These are phyloP conservation scores for Pelmatolapia mariae DNA, from an alignment of 2,113 vertebrate species.

Conservation along the genomic window DNA sequence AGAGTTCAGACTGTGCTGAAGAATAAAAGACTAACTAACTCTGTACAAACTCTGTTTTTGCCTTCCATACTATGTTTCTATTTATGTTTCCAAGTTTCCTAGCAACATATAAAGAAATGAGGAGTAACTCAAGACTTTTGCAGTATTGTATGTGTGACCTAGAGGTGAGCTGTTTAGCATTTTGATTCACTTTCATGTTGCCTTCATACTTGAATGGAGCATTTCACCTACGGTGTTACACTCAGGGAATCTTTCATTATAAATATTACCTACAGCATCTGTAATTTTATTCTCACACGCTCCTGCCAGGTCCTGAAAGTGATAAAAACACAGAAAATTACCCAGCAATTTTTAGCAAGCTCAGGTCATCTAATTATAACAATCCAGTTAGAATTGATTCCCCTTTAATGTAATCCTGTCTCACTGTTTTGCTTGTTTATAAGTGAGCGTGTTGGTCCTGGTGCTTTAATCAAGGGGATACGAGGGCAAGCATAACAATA, in stretches of 20 bases:
- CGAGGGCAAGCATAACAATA: neutral
- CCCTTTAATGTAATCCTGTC: constrained; percentile 9
- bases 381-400: constrained; percentile 40
- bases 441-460: neutral
- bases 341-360: constrained; percentile 22
- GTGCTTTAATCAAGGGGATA: neutral
- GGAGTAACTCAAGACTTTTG: neutral
- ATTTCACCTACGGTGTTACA: neutral
- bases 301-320: neutral
- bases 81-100: no score
- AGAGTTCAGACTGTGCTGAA: neutral
- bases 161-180: neutral
- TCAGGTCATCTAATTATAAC: constrained; percentile 18
- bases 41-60: neutral
- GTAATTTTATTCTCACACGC: neutral
- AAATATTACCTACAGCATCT: neutral
- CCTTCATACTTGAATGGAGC: neutral
- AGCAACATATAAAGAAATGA: neutral
- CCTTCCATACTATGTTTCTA: neutral
- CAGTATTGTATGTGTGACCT: neutral
- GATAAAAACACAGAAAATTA: constrained; percentile 12
- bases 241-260: neutral
- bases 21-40: neutral
- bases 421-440: neutral
- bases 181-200: neutral